Conservation (phyloP, 1,140 invertebrate genomes). For the Tetramorium parvispinum region DNA sequence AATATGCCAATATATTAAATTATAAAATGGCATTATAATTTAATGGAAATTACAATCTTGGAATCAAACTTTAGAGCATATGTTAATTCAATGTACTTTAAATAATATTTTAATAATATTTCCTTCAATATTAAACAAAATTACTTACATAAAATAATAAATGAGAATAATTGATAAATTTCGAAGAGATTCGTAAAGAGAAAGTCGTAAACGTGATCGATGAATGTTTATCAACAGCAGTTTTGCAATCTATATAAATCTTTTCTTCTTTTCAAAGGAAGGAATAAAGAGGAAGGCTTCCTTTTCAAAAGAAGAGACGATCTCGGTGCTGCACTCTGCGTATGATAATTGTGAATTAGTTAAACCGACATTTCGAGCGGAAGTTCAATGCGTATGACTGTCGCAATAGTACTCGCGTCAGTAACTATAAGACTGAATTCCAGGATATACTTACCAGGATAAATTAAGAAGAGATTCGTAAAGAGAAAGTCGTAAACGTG, state of each 20-base stretch:
- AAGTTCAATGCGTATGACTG: constrained; percentile 3
- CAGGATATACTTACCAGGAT: constrained; percentile 64
- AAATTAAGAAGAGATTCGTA: too few species aligned
- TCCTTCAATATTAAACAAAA: neutral
- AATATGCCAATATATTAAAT: neutral
- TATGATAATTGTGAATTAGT: constrained; percentile 5
- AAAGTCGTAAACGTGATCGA: too few species aligned
- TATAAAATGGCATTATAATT: neutral
- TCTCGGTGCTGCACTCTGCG: too few species aligned
- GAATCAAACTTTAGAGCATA: neutral
- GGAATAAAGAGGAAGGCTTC: too few species aligned
- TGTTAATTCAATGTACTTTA: neutral
- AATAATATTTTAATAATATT: neutral
- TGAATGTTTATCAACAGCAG: too few species aligned
- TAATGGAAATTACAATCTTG: neutral
- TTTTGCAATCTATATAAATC: too few species aligned
- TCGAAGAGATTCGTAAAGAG: too few species aligned
- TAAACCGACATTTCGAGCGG: constrained; percentile 32
- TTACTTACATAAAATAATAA: too few species aligned
- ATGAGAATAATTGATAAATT: too few species aligned
- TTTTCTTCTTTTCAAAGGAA: too few species aligned
- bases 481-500: too few species aligned
- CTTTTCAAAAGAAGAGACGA: neutral
- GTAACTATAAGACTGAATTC: constrained; percentile 59
- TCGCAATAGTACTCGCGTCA: constrained; percentile 20